phyloP scores from a whole-genome alignment of 2,888 invertebrate species.

The Heterodera filipjevi region DNA sequence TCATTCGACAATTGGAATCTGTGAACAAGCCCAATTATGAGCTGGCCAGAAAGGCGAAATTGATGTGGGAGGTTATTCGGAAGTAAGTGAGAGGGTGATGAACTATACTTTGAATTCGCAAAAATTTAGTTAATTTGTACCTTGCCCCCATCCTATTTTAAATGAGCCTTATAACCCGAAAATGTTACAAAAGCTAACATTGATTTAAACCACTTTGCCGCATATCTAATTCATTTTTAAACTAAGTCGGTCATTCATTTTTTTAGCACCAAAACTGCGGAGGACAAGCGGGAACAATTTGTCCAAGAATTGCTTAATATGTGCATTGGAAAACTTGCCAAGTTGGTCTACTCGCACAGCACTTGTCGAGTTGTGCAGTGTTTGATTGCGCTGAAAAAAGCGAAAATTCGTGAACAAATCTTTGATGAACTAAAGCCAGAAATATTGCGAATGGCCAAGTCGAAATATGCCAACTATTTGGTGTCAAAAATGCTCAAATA shows the following conservation, averaged over 20 bases:
- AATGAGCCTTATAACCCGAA: no score
- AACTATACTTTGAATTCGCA: conserved; percentile 1
- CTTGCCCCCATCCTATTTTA: no score
- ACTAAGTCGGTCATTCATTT: no score
- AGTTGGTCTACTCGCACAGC: conserved; percentile 73
- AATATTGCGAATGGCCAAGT: conserved; percentile 68
- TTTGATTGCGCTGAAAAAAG: conserved; percentile 74
- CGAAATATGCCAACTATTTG: conserved; percentile 70
- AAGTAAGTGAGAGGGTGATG: conserved; percentile 36
- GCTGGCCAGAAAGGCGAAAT: conserved; percentile 50
- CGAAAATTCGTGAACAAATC: conserved; percentile 71
- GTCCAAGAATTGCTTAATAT: conserved; percentile 47
- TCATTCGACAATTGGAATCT: conserved; percentile 50
- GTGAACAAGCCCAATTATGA: conserved; percentile 55
- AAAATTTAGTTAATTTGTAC: no score
- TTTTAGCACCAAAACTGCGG: conserved; percentile 55
- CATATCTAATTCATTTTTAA: no score
- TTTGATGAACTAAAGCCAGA: conserved; percentile 77
- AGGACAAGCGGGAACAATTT: conserved; percentile 48
- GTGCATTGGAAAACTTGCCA: conserved; percentile 67
- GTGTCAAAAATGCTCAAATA: conserved; percentile 77
- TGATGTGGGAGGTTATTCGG: conserved; percentile 46
- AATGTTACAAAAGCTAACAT: no score
- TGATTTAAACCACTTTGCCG: no score
- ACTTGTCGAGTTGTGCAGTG: conserved; percentile 87